A percentile compares a stretch with the other conserved stretches of the same genome.
Evolutionary conservation across 2,113 vertebrate genomes (phyloP).

Genomic region (Nibea albiflora): DNA sequence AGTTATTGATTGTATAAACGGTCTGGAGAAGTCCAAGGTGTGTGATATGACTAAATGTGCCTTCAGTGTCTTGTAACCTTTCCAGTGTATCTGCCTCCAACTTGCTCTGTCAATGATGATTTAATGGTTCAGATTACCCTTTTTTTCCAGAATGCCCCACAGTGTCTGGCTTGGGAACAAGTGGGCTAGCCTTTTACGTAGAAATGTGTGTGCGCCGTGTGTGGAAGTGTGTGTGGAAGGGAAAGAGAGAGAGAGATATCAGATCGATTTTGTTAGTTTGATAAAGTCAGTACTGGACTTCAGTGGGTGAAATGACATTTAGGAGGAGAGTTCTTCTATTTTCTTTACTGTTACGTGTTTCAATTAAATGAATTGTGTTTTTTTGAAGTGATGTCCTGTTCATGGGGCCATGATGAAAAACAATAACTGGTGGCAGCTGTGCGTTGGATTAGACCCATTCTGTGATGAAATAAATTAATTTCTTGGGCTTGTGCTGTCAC

Average conservation of each 20-base stretch:
- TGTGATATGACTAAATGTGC: constrained; percentile 46
- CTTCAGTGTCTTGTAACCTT: constrained; percentile 67
- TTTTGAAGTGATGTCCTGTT: constrained; percentile 55
- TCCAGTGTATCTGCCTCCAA: constrained; percentile 45
- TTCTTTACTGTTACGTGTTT: constrained; percentile 67
- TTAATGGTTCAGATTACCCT: constrained; percentile 72
- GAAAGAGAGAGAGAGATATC: constrained; percentile 20
- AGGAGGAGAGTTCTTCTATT: constrained; percentile 57
- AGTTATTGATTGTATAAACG: constrained; percentile 54
- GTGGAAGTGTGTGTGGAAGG: neutral
- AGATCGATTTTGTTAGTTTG: constrained; percentile 76
- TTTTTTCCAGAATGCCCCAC: constrained; percentile 59
- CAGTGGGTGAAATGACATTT: constrained; percentile 72
- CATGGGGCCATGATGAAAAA: constrained; percentile 53
- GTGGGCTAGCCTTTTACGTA: constrained; percentile 1
- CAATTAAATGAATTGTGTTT: constrained; percentile 72
- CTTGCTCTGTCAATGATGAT: constrained; percentile 63
- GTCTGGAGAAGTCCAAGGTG: constrained; percentile 16
- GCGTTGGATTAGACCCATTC: constrained; percentile 53
- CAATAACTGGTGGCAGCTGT: constrained; percentile 41
- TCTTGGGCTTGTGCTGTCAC: constrained; percentile 63
- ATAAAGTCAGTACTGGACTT: constrained; percentile 67
- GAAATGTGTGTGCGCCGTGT: constrained; percentile 23
- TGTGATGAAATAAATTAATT: constrained; percentile 66
- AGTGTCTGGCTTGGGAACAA: constrained; percentile 30